Percentiles rank a stretch among this genome's conserved stretches.
Conservation (phyloP, 30 jellyfish, hydroid and myxozoan species). For the Chironex yamaguchii region DNA sequence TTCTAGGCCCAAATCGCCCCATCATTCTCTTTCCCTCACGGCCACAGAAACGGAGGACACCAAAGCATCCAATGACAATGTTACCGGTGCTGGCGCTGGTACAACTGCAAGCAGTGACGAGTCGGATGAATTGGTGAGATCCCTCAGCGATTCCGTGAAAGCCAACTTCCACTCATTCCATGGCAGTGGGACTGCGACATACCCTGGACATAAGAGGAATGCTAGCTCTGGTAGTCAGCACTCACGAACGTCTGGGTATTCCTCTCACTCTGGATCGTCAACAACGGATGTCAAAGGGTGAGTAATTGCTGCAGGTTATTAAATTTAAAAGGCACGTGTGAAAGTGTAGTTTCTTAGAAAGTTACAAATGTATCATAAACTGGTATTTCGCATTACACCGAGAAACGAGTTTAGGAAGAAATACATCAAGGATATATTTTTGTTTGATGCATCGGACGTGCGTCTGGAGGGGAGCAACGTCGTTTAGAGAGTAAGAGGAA, state of each 20-base stretch:
- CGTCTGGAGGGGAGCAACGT: no score
- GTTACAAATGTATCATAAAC: no score
- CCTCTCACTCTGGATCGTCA: slow-evolving; percentile 79
- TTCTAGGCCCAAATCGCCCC: not conserved
- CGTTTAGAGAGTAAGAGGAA: no score
- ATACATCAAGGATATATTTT: no score
- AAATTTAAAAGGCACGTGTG: no score
- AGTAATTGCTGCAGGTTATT: not conserved
- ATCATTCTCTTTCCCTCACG: not conserved
- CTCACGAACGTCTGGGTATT: slow-evolving; percentile 42
- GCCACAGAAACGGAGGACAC: slow-evolving; percentile 31
- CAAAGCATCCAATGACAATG: slow-evolving; percentile 3
- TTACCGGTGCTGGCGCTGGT: slow-evolving; percentile 6
- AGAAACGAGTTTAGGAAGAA: no score
- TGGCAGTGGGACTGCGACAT: slow-evolving; percentile 66
- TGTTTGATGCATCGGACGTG: no score
- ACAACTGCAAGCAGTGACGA: slow-evolving; percentile 66
- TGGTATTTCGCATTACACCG: no score
- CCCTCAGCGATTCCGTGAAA: slow-evolving; percentile 72
- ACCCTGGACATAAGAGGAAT: slow-evolving; percentile 66
- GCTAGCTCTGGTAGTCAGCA: slow-evolving; percentile 68
- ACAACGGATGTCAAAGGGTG: slow-evolving; percentile 85
- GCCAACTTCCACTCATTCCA: slow-evolving; percentile 18
- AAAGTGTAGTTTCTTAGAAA: no score
- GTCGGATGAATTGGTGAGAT: slow-evolving; percentile 44